Base-by-base conservation (phyloP, 2,888 invertebrate species). In the Diabrotica balteata region DNA sequence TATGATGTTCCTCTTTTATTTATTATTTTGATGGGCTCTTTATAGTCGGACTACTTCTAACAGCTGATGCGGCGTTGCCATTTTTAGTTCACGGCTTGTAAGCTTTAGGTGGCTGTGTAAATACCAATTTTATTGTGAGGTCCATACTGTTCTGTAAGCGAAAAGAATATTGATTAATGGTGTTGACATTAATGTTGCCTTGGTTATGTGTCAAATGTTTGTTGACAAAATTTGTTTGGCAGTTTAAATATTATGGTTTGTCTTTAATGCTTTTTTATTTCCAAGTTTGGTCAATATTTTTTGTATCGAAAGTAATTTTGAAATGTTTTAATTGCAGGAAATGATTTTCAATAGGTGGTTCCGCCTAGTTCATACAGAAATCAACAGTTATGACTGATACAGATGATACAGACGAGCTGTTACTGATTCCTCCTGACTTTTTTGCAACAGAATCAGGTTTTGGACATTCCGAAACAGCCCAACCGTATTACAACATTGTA, bases 321-420 rank as follows among this genome's bases (percentile, higher is more conserved):
- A 8, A 57, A 42, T 45, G 45, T 57, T 57, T 45, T 8, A 42
- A 22, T 64, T 59, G n/a, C 44, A 64, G 64, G 64, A 58, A 43
- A 64, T 64, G 64, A 32, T 51, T 59, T 63, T 51, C 45, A 59
- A 53, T 4, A 51, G 51, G 58, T 32, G 32, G 4, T 32, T 32
- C 32, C 32, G 32, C 32, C 32, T 58, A 32, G 32, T 49, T 51
- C 42, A 59, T 32, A 46, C 45, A 58, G 17, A 58, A 64, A 64
- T 64, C 64, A 8, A n/a, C 50, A 52, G 64, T 58, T 80, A 90
- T 90, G 90, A 90, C 89, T 84, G 90, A 90, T 80, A 88, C 90
- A 70, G 94, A 93, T 87, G 94, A 94, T 85, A 94, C 94, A 6
- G 94, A 94, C 84, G 89, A 93, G 78, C 86, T 94, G 72, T 84